Evolutionary conservation across 1,140 invertebrate species (phyloP).

Genomic region (Meloidogyne floridensis): DNA sequence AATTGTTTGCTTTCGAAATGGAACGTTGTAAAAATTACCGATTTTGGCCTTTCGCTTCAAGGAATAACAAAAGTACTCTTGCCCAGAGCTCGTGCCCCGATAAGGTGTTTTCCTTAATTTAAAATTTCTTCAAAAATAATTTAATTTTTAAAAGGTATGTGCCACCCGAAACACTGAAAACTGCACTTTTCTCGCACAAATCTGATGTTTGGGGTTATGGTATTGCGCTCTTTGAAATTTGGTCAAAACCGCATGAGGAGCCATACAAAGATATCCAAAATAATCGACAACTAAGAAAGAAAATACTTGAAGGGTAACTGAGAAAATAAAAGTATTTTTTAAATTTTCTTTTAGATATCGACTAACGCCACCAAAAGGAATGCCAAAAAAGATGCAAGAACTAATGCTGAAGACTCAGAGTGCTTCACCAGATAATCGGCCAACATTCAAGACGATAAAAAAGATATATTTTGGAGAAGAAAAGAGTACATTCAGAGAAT

Average conservation of each 20-base stretch:
- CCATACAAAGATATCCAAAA: background rate
- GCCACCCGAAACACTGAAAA: background rate
- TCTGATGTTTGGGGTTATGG: background rate
- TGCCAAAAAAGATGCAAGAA: background rate
- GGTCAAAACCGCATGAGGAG: background rate
- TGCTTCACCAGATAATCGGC: background rate
- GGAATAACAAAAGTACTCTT: background rate
- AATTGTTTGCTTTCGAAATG: conserved; percentile 4
- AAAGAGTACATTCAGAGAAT: background rate
- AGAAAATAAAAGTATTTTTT: background rate
- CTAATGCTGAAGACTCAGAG: background rate
- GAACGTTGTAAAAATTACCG: conserved; percentile 11
- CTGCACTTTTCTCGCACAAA: background rate
- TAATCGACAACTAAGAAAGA: background rate
- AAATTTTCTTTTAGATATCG: background rate
- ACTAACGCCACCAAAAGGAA: background rate
- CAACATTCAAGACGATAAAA: background rate
- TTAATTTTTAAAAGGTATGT: background rate
- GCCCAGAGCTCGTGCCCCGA: background rate
- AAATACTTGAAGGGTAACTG: background rate
- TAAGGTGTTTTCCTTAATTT: background rate
- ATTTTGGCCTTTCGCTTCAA: background rate
- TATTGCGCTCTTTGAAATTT: background rate
- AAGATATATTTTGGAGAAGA: background rate
- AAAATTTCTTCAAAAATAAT: background rate